Evolutionary conservation across 2,113 vertebrate genomes (phyloP), one percentile per base, ranked within the genome.

Genomic region (Xiphophorus maculatus): DNA sequence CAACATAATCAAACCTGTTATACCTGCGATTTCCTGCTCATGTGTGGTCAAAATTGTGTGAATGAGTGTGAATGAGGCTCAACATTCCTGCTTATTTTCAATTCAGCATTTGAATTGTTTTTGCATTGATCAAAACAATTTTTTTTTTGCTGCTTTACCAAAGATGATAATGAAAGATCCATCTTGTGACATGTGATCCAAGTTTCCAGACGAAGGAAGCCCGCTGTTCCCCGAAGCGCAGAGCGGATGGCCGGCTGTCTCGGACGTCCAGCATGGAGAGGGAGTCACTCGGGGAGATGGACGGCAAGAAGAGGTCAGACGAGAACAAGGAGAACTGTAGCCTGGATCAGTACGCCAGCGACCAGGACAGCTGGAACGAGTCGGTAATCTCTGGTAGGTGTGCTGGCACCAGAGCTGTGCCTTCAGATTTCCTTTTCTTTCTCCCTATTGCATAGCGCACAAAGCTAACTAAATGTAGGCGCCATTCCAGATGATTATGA

Each of bases 311-410:
- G 71, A 95, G 95, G 77, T 96, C 94, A 0, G 97, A 98, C 32
- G 98, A 99, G 93, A 97, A 99, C 94, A 99, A 99, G 91, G 98
- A 99, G 91, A 99, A 99, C 91, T 80, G 97, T 93, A 92, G 95
- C 12, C 84, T 96, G 91, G 95, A 93, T 25, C 92, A 96, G 0
- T 97, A 95, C 73, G 91, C 96, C 90, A 94, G 88, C 10, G 97
- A 98, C 28, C 96, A 95, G 77, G 97, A 98, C 82, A 96, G 93
- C 76, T 94, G 97, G 93, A 97, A 99, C 0, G 96, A 97, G 77
- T 98, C 97, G 1, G 80, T 98, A 80, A 97, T 97, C 94, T 97
- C 97, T 27, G 98, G 98, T 99, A 91, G 84, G 96, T 80, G 70
- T 68, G 40, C 71, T 61, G 58, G 35, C 33, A 29, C 12, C 1